Percentiles rank a stretch among this genome's conserved stretches.
These are phyloP conservation scores for Danio tinwini DNA, from an alignment of 2,797 vertebrate species.

Conservation along the genomic window DNA sequence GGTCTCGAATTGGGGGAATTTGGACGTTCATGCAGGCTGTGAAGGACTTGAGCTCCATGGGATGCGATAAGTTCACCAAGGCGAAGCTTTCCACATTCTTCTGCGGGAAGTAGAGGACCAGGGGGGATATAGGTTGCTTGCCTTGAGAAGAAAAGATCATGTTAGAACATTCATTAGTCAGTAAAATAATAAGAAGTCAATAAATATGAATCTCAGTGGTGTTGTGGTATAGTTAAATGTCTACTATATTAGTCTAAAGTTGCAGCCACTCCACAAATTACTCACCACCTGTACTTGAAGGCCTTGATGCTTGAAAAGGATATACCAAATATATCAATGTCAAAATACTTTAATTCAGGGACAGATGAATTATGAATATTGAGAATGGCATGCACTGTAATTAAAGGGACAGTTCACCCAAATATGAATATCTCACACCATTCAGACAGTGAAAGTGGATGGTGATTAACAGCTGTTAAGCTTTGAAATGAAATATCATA, in stretches of 20 bases:
- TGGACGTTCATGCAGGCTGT: constrained; percentile 81
- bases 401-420: constrained; percentile 2
- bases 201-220: neutral
- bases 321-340: constrained; percentile 18
- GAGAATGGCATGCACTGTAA: neutral
- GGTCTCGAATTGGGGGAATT: constrained; percentile 55
- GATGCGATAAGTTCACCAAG: constrained; percentile 66
- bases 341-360: constrained; percentile 11
- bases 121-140: constrained; percentile 64
- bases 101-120: constrained; percentile 81
- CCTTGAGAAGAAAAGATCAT: constrained; percentile 61
- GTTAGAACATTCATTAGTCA: neutral
- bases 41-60: constrained; percentile 77
- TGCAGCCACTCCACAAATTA: neutral
- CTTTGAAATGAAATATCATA: neutral
- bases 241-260: neutral
- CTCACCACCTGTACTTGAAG: constrained; percentile 8
- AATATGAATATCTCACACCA: neutral
- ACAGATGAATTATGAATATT: neutral
- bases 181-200: neutral
- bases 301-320: neutral
- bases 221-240: neutral
- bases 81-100: constrained; percentile 76
- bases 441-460: neutral
- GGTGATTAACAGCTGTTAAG: neutral